Evolutionary conservation across 1,140 invertebrate genomes (phyloP), one percentile per base, ranked within the genome.

Genomic region (Megalopta genalis): DNA sequence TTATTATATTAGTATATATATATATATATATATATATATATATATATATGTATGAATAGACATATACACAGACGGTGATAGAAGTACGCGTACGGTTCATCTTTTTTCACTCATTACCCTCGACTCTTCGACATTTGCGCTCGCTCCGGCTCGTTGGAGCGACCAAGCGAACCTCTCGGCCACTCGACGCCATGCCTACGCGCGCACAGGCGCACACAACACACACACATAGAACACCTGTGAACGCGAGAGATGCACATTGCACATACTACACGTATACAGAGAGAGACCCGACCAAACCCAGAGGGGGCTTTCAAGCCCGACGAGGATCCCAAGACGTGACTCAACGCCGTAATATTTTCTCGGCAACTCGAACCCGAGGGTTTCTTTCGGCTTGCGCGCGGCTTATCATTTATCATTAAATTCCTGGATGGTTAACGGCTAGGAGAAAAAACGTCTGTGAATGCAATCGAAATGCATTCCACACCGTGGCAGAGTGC

Each of bases 281-380:
- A 12, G 42, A 46, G 9, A 46, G 42, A 9, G 42, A 46, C 49
- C 16, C 14, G 49, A 16, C 49, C 5, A 6, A 21, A 52, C 16
- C 18, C 49, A 7, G 49, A 16, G 21, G 59, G n/a, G 18, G 46
- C 69, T 83, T 76, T 84, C 70, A 80, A 67, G 65, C 80, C 75
- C 71, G 70, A 57, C 59, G 77, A 75, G 66, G 63, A 68, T 80
- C 79, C 78, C 59, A 68, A 70, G 73, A 84, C 68, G 72, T 85
- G 83, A 85, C 82, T 85, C 83, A 85, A 85, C 82, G 46, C 59
- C 39, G 69, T 84, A 84, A 77, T 80, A 80, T 77, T 75, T n/a
- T 70, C 83, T 76, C n/a, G 27, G 67, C 37, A 66, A 72, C 77
- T 70, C 77, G 74, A 52, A 66, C 64, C 64, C 57, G 52, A 83